A percentile compares a stretch with the other conserved stretches of the same genome.
These are phyloP conservation scores for Ischnus inquisitorius DNA, from an alignment of 2,888 invertebrate genomes.

Conservation along the genomic window DNA sequence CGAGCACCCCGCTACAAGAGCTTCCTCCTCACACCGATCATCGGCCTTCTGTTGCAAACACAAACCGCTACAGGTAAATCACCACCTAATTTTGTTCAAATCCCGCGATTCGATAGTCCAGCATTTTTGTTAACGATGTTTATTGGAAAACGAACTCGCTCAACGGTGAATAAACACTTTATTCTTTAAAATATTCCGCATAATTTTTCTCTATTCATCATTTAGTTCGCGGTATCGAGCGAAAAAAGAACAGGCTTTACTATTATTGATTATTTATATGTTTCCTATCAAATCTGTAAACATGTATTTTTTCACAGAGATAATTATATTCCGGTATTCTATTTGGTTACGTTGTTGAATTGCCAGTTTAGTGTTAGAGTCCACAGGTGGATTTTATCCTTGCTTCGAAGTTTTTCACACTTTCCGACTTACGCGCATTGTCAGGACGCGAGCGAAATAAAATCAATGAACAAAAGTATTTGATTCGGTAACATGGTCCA, in stretches of 20 bases:
- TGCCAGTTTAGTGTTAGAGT: background rate
- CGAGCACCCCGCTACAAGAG: conserved; percentile 79
- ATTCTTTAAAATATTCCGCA: too few relatives aligned
- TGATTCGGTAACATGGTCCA: too few relatives aligned
- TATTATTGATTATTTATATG: background rate
- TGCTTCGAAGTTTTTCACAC: background rate
- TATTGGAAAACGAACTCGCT: too few relatives aligned
- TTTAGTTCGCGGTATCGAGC: too few relatives aligned
- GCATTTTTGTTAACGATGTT: too few relatives aligned
- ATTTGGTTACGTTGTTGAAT: background rate
- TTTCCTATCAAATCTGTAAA: background rate
- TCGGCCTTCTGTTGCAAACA: conserved; percentile 78
- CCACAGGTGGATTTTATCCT: background rate
- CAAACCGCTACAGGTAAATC: conserved; percentile 78
- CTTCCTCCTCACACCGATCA: conserved; percentile 78
- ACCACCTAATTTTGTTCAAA: background rate
- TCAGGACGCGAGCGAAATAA: background rate
- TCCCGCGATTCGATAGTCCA: too few relatives aligned
- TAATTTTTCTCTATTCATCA: too few relatives aligned
- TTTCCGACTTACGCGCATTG: background rate
- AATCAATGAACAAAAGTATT: too few relatives aligned
- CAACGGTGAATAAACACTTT: too few relatives aligned
- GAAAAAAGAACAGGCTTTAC: too few relatives aligned
- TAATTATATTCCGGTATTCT: background rate
- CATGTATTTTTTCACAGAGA: background rate